Evolutionary conservation across 2,888 invertebrate genomes (phyloP), one percentile per base, ranked within the genome.

Genomic region (Elysia crispata): DNA sequence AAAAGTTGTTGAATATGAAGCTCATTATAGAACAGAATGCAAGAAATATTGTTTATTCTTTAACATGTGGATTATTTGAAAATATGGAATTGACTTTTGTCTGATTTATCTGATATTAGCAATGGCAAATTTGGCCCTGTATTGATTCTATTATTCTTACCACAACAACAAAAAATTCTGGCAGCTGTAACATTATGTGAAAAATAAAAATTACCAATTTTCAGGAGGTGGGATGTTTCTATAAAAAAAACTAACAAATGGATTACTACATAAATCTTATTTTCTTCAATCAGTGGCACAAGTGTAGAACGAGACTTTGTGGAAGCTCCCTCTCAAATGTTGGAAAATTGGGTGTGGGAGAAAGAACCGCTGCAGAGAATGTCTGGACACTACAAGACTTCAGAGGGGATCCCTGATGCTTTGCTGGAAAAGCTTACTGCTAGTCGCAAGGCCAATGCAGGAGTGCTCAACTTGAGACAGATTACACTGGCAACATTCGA

Each of bases 291-390:
- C 85, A 92, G 92, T 87, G 93, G 93, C 15, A 92, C 92, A 1
- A 85, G 89, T 74, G 93, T 93, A 6, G 93, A 93, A 83, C 86
- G 92, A 62, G 93, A 93, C 86, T 93, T 93, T 89, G 92, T 93
- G n/a, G 93, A 93, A 85, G 93, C 93, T 0, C 93, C 93, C 11
- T 93, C 93, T 3, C 93, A 93, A 88, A 93, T 93, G 93, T 86
- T 93, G 82, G 93, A 93, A 88, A 93, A 93, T 87, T 93, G 93
- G 93, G 92, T 92, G 31, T 93, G 93, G 93, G 92, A 93, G 85
- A 87, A 88, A 76, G 93, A 93, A 70, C 91, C 93, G 3, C 87
- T 93, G 18, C 82, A 85, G 31, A 87, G 90, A 54, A 93, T 93
- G 93, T 93, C 93, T 5, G 85, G 86, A 33, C 93, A 93, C 85